Base-by-base conservation (phyloP, 1,140 invertebrate genomes). In the Argopecten irradians region DNA sequence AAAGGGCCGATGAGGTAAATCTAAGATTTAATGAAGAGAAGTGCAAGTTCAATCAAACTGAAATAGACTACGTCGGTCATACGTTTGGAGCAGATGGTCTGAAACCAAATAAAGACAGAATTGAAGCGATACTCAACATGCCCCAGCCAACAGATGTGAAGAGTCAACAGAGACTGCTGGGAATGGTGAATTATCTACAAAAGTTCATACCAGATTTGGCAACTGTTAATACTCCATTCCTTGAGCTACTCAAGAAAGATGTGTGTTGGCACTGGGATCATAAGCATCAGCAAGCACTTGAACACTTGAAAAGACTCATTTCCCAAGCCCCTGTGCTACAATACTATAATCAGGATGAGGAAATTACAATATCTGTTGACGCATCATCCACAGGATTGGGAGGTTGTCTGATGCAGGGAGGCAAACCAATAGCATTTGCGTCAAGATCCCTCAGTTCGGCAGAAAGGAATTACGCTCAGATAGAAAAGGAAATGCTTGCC, bases 191-290 rank as follows among this genome's bases (percentile, higher is more conserved):
- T n/a, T 96, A 95, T 91, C 96, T 96, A 85, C 91, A 95, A 82
- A 91, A 95, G 34, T 96, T 96, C 89, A 90, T 96, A 14, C 91
- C 92, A 43, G 91, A 96, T 82, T 94, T 96, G 84, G 91, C 95
- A 8, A 90, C 91, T 11, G n/a, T 95, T 7, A 92, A 93, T 13
- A 91, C 89, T 0, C 95, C 95, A 19, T 88, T 96, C 7, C 93
- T 94, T 88, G 55, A 92, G 34, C 90, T 96, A 34, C 86, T 87
- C 3, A 91, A 91, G 33, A 90, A 94, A 46, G 92, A 93, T 35
- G 86, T 86, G 14, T 71, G 86, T 34, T 94, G 87, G 71, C 33
- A 88, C 13, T 93, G 92, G 93, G 82, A 84, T 35, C 22, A 71
- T 32, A 14, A 86, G 28, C 91, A 91, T 33, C 43, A 46, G 16